Conservation (phyloP, 2,797 vertebrate species). For the Gallinago nigripennis region DNA sequence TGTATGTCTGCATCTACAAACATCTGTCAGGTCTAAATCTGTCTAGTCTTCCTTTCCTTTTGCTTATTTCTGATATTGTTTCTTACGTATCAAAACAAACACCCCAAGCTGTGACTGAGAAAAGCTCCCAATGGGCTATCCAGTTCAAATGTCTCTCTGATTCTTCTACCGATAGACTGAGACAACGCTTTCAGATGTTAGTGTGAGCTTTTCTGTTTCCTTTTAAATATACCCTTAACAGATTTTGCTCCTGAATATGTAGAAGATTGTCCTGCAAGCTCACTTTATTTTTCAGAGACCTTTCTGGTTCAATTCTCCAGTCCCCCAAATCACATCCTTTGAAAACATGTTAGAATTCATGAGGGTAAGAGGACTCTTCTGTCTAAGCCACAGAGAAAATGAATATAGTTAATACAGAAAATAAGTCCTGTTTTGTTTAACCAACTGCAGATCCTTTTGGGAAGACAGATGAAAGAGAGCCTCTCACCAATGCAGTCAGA, state of each 20-base stretch:
- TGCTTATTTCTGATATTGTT: neutral
- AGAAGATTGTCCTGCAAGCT: neutral
- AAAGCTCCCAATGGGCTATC: neutral
- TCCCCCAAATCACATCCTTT: neutral
- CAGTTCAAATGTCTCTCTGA: neutral
- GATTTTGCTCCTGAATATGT: neutral
- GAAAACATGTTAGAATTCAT: conserved; percentile 14
- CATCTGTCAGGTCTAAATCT: neutral
- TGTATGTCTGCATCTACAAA: neutral
- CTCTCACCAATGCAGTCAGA: conserved; percentile 81
- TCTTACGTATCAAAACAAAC: neutral
- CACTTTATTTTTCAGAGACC: neutral
- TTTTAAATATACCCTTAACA: neutral
- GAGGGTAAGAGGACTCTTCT: neutral
- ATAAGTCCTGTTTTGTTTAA: conserved; percentile 35
- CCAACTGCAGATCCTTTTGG: conserved; percentile 77
- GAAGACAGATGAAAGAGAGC: conserved; percentile 84
- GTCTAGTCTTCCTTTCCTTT: neutral
- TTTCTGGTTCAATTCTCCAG: neutral
- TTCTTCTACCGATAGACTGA: neutral
- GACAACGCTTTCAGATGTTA: neutral
- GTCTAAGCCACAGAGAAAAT: neutral
- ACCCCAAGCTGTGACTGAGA: neutral
- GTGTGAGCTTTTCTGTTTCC: neutral
- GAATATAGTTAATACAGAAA: neutral